phyloP scores from a whole-genome alignment of 1,140 invertebrate species.

The Trachelipus rathkii region DNA sequence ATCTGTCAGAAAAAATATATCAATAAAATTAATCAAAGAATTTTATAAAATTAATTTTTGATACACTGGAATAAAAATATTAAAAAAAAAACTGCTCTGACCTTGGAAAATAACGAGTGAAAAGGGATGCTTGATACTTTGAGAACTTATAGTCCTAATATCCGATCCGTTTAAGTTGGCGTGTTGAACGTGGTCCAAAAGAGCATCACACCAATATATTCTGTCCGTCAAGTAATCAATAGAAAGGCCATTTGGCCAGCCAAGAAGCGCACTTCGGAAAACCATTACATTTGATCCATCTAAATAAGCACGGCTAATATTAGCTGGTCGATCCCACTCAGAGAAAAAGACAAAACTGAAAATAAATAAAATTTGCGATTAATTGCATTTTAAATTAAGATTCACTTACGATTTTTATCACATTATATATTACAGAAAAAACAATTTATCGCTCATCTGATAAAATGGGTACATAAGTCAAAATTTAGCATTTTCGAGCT shows the following conservation, averaged over 20 bases:
- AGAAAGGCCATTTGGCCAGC: constrained; percentile 92
- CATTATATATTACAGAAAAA: too few species aligned
- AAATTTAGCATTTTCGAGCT: too few species aligned
- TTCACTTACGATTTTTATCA: too few species aligned
- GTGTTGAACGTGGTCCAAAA: constrained; percentile 93
- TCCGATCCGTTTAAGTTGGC: constrained; percentile 89
- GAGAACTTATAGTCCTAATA: constrained; percentile 81
- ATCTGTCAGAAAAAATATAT: constrained; percentile 53
- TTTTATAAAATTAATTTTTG: constrained; percentile 4
- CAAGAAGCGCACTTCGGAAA: constrained; percentile 86
- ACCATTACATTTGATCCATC: constrained; percentile 81
- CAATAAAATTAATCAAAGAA: not conserved
- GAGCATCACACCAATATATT: constrained; percentile 91
- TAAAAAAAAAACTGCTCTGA: constrained; percentile 41
- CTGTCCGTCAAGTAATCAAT: constrained; percentile 83
- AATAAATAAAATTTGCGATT: not conserved
- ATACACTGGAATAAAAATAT: not conserved
- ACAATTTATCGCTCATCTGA: too few species aligned
- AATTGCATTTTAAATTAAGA: too few species aligned
- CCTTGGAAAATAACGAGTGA: constrained; percentile 85
- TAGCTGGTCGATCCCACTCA: constrained; percentile 92
- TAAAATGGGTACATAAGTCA: too few species aligned
- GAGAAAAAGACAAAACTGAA: constrained; percentile 80
- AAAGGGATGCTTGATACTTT: constrained; percentile 89
- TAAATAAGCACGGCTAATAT: constrained; percentile 83